A percentile compares a stretch with the other conserved stretches of the same genome.
phyloP scores from a whole-genome alignment of 2,888 invertebrate species.

The Eupithecia insigniata region DNA sequence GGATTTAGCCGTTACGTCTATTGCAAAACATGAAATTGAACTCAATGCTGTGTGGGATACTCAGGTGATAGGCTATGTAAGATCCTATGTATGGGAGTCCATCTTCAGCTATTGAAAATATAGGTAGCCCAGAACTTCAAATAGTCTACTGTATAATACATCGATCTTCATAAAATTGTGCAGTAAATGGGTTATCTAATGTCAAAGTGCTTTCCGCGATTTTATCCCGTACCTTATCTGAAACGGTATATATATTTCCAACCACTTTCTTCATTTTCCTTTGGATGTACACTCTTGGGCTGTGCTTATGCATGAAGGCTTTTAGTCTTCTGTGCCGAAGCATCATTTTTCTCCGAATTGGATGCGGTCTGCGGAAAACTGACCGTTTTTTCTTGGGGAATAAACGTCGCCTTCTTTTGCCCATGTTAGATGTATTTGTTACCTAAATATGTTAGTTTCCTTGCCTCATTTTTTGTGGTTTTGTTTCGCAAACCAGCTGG shows the following conservation, averaged over 20 bases:
- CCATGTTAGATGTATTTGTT: slow-evolving; percentile 53
- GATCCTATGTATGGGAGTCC: background rate
- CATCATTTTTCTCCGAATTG: slow-evolving; percentile 66
- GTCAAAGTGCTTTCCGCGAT: slow-evolving; percentile 67
- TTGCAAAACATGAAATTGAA: background rate
- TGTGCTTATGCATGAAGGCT: slow-evolving; percentile 65
- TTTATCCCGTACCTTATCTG: slow-evolving; percentile 68
- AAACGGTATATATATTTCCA: slow-evolving; percentile 64
- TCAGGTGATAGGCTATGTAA: background rate
- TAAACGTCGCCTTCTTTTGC: slow-evolving; percentile 59
- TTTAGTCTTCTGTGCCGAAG: slow-evolving; percentile 62
- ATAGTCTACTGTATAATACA: slow-evolving; percentile 60
- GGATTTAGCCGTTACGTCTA: background rate
- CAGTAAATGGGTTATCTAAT: slow-evolving; percentile 66
- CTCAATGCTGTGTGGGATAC: background rate
- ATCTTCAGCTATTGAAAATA: background rate
- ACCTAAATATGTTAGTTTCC: slow-evolving; percentile 15
- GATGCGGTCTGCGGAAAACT: slow-evolving; percentile 69
- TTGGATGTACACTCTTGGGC: slow-evolving; percentile 55
- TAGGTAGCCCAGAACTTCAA: background rate
- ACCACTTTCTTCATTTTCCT: slow-evolving; percentile 62
- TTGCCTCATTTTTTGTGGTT: slow-evolving; percentile 26
- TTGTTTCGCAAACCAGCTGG: background rate
- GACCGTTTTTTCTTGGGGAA: slow-evolving; percentile 65
- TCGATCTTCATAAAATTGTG: slow-evolving; percentile 70